Evolutionary conservation across 2,888 invertebrate genomes (phyloP).

Genomic region (Rotaria sp.): DNA sequence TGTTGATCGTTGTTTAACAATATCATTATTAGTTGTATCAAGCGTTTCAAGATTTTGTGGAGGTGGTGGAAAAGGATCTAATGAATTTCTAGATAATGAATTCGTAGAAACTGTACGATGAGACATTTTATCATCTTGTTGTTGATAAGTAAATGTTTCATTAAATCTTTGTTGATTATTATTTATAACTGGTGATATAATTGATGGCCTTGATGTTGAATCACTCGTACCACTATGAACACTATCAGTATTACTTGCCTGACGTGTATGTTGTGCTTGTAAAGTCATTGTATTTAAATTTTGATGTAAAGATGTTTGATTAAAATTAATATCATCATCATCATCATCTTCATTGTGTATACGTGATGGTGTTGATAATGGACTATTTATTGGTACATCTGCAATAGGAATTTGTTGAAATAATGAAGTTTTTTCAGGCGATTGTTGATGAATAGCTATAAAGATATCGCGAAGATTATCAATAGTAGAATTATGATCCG

Average conservation of each 20-base stretch:
- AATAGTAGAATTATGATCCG: not conserved
- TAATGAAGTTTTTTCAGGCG: not conserved
- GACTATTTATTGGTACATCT: not conserved
- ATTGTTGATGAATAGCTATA: not conserved
- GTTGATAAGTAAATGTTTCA: not conserved
- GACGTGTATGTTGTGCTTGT: not conserved
- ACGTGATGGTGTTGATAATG: not conserved
- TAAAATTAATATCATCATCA: not conserved
- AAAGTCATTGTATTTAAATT: not conserved
- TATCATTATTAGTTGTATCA: not conserved
- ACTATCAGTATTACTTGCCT: not conserved
- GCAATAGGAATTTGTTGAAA: not conserved
- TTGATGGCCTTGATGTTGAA: not conserved
- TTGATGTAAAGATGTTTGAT: not conserved
- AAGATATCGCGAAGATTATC: not conserved
- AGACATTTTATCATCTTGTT: not conserved
- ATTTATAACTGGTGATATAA: not conserved
- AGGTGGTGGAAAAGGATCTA: not conserved
- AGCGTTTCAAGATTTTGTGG: not conserved
- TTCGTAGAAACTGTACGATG: not conserved
- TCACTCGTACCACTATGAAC: not conserved
- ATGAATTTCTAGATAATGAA: not conserved
- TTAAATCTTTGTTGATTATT: not conserved
- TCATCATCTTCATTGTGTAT: not conserved
- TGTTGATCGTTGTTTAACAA: not conserved